A percentile compares a stretch with the other conserved stretches of the same genome.
These are phyloP conservation scores for Ethmia dodecea DNA, from an alignment of 2,888 invertebrate species.

Conservation along the genomic window DNA sequence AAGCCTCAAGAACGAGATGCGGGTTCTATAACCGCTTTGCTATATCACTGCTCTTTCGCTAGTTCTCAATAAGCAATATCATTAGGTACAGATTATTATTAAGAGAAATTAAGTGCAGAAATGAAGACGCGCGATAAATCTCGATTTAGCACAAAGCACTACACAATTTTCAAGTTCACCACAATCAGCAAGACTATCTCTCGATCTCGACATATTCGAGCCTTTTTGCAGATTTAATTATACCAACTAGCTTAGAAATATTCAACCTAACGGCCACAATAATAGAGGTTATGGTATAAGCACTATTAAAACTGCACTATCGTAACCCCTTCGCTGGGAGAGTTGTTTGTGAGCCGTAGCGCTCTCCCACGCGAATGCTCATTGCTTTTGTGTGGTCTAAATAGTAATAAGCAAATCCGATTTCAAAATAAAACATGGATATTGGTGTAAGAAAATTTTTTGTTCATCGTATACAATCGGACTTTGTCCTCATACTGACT, in stretches of 20 bases:
- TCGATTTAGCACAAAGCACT: conserved; percentile 39
- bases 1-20: too few relatives aligned
- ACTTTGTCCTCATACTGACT: too few relatives aligned
- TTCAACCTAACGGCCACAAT: too few relatives aligned
- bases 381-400: conserved; percentile 50
- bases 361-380: conserved; percentile 55
- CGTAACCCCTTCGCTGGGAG: conserved; percentile 44
- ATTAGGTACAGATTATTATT: too few relatives aligned
- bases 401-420: conserved; percentile 14
- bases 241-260: too few relatives aligned
- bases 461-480: too few relatives aligned
- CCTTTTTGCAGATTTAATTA: too few relatives aligned
- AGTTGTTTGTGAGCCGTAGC: conserved; percentile 54
- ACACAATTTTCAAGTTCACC: conserved; percentile 54
- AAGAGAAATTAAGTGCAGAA: too few relatives aligned
- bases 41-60: too few relatives aligned
- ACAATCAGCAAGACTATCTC: conserved; percentile 50
- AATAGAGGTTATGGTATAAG: conserved; percentile 25
- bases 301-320: conserved; percentile 28
- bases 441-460: too few relatives aligned
- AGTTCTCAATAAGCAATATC: too few relatives aligned
- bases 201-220: conserved; percentile 51
- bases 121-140: conserved; percentile 38
- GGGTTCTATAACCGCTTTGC: too few relatives aligned
- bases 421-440: background rate